Conservation (phyloP, 2,888 invertebrate genomes). For the Hermaeophaga mercurialis region DNA sequence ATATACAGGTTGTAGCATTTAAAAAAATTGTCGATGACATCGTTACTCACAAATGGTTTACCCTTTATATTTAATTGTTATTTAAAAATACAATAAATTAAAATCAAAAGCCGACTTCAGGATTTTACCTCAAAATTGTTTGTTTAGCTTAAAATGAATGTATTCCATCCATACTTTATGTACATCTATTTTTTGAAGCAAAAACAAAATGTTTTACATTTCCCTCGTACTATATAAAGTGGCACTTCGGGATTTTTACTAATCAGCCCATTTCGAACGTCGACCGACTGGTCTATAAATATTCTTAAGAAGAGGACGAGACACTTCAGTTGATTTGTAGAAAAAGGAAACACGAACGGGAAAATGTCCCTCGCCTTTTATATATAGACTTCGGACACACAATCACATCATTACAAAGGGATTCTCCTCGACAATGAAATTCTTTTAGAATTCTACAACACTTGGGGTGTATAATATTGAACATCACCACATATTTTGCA, state of each 20-base stretch:
- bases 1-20: too few relatives aligned
- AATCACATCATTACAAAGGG: constrained; percentile 42
- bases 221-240: neutral
- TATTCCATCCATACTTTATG: too few relatives aligned
- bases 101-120: too few relatives aligned
- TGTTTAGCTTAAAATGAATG: too few relatives aligned
- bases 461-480: constrained; percentile 11
- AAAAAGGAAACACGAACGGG: constrained; percentile 27
- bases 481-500: neutral
- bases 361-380: constrained; percentile 30
- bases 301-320: constrained; percentile 56
- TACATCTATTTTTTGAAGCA: too few relatives aligned
- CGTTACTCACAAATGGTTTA: too few relatives aligned
- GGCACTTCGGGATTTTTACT: neutral
- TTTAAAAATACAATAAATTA: too few relatives aligned
- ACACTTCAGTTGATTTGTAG: constrained; percentile 44
- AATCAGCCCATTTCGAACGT: constrained; percentile 3
- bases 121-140: too few relatives aligned
- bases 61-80: too few relatives aligned
- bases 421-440: constrained; percentile 36
- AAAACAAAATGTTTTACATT: too few relatives aligned
- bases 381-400: constrained; percentile 37
- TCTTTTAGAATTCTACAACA: constrained; percentile 24
- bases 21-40: too few relatives aligned
- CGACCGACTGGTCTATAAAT: constrained; percentile 43